These are phyloP conservation scores for Elephantulus edwardii DNA, from an alignment of 2,113 vertebrate genomes.

Conservation along the genomic window DNA sequence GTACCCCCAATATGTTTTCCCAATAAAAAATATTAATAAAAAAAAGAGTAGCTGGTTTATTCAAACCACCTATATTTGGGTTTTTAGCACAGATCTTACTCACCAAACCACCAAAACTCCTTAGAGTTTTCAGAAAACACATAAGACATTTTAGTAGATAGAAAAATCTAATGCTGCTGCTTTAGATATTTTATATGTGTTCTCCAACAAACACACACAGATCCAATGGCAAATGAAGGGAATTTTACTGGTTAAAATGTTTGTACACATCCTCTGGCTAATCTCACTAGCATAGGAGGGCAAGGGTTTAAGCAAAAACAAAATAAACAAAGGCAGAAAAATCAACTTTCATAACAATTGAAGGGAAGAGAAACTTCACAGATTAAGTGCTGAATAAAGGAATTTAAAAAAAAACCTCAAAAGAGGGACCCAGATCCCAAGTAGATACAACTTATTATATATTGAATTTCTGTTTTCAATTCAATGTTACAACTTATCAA, in stretches of 20 bases:
- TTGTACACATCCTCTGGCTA: background rate
- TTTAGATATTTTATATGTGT: background rate
- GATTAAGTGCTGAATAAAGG: background rate
- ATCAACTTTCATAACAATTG: background rate
- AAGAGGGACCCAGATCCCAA: background rate
- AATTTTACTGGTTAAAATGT: background rate
- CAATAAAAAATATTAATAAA: no score
- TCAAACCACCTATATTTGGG: no score
- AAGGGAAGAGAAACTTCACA: background rate
- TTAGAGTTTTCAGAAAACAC: background rate
- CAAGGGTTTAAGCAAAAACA: conserved; percentile 7
- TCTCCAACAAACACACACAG: background rate
- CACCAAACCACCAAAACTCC: no score
- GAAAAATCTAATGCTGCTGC: background rate
- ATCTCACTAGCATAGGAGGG: background rate
- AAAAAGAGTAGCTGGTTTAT: no score
- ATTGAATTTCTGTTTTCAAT: background rate
- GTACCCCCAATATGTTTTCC: no score
- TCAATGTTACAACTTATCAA: background rate
- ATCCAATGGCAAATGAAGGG: background rate
- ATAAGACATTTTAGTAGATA: background rate
- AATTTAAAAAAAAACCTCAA: background rate
- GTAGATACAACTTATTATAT: background rate
- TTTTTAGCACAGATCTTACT: no score
- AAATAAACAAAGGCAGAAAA: background rate